These are phyloP conservation scores for Temnothorax ravouxi DNA, from an alignment of 2,888 invertebrate genomes.

Conservation along the genomic window DNA sequence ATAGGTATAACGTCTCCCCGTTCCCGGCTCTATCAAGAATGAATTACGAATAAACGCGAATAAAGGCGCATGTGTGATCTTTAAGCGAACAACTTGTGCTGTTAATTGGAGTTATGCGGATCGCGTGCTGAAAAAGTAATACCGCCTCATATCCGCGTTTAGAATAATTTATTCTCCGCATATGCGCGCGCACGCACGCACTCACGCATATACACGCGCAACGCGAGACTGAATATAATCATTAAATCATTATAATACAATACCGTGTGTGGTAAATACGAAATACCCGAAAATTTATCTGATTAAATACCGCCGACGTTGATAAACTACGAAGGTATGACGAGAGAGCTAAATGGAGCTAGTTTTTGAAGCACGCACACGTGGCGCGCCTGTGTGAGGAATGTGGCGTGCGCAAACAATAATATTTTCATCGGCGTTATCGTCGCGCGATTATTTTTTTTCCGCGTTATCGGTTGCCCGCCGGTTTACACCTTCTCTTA, in stretches of 20 bases:
- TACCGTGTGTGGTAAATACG: neutral
- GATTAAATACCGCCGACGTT: neutral
- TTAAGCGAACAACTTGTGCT: conserved; percentile 5
- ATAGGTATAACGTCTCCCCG: conserved; percentile 6
- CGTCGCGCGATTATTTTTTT: conserved; percentile 38
- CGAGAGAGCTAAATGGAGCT: neutral
- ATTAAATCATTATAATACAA: conserved; percentile 1
- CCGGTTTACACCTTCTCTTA: conserved; percentile 23
- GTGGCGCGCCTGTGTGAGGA: conserved; percentile 21
- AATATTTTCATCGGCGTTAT: conserved; percentile 45
- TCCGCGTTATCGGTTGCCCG: conserved; percentile 38
- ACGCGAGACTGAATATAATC: neutral
- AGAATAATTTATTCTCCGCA: neutral
- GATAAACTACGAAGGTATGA: neutral
- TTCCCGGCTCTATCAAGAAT: conserved; percentile 4
- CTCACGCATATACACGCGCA: too few species aligned
- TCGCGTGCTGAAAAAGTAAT: conserved; percentile 4
- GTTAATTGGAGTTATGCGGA: conserved; percentile 15
- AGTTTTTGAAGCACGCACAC: conserved; percentile 40
- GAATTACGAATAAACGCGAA: conserved; percentile 11
- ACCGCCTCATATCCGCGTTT: neutral
- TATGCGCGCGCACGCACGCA: too few species aligned
- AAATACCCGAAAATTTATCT: conserved; percentile 16
- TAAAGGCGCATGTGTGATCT: conserved; percentile 1
- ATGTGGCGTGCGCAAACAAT: conserved; percentile 35